A percentile compares a stretch with the other conserved stretches of the same genome.
These are phyloP conservation scores for Passerculus sandwichensis DNA, from an alignment of 2,797 vertebrate genomes.

Conservation along the genomic window DNA sequence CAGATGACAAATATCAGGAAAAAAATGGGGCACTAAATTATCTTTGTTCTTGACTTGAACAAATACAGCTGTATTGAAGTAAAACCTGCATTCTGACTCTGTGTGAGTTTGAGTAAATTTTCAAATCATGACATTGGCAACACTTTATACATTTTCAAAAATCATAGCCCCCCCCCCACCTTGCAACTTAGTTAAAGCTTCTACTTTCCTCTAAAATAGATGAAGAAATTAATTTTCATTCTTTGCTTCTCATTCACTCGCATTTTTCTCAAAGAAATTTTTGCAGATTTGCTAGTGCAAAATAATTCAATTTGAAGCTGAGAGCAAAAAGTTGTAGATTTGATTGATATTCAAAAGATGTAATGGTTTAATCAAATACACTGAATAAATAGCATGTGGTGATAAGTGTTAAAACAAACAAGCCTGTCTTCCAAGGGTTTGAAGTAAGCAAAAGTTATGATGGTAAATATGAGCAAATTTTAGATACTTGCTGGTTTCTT, in stretches of 20 bases:
- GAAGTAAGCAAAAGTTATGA: background rate
- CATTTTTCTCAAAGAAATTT: background rate
- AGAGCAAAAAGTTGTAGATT: background rate
- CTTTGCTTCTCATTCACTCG: background rate
- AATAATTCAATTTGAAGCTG: background rate
- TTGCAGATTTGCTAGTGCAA: background rate
- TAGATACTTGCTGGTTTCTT: background rate
- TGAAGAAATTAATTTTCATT: background rate
- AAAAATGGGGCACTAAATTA: background rate
- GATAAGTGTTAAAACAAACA: background rate
- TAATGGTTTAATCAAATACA: background rate
- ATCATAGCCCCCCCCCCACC: rapidly evolving
- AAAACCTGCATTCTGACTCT: background rate
- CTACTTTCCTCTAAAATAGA: background rate
- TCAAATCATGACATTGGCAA: background rate
- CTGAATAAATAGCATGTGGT: background rate
- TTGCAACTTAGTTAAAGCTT: background rate
- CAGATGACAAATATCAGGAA: background rate
- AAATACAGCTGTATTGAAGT: background rate
- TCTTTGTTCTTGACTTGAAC: background rate
- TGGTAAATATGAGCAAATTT: background rate
- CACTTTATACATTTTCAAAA: background rate
- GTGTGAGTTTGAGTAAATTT: background rate
- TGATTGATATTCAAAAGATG: background rate
- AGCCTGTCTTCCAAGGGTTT: background rate